Evolutionary conservation across 2,888 invertebrate species (phyloP).

Genomic region (Mythimna albipuncta): DNA sequence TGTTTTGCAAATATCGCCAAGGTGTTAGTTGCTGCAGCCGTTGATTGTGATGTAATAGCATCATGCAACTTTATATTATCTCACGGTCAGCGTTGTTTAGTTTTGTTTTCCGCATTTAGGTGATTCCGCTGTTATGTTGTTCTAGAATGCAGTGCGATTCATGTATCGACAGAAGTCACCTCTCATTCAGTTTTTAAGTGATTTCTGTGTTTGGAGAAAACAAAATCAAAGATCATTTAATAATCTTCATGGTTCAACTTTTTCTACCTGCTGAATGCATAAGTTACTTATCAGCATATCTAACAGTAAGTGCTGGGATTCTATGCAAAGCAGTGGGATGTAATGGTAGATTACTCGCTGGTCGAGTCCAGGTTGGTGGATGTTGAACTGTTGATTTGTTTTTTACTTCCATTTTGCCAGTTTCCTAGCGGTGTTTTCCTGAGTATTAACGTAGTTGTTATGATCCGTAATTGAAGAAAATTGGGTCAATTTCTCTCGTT

Average conservation of each 20-base stretch:
- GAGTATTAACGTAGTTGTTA: not conserved
- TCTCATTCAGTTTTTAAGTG: not conserved
- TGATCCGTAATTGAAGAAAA: not conserved
- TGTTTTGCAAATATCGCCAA: conserved; percentile 66
- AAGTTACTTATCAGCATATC: not conserved
- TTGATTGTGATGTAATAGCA: conserved; percentile 18
- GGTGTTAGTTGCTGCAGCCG: conserved; percentile 20
- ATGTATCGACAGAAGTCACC: not conserved
- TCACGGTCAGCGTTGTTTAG: conserved; percentile 27
- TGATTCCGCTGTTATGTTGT: not conserved
- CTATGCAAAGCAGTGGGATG: not conserved
- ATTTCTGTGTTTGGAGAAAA: not conserved
- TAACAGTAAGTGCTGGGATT: not conserved
- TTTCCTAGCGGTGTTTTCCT: not conserved
- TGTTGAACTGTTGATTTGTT: not conserved
- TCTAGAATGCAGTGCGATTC: not conserved
- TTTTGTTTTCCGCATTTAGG: conserved; percentile 16
- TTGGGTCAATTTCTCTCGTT: conserved; percentile 6
- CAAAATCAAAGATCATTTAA: not conserved
- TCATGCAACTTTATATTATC: conserved; percentile 33
- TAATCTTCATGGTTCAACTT: not conserved
- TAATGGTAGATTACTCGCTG: not conserved
- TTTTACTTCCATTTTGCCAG: not conserved
- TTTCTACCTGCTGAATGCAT: not conserved
- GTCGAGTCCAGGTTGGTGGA: conserved; percentile 8